Conservation (phyloP, 1,140 invertebrate species). For the Dreissena polymorpha region DNA sequence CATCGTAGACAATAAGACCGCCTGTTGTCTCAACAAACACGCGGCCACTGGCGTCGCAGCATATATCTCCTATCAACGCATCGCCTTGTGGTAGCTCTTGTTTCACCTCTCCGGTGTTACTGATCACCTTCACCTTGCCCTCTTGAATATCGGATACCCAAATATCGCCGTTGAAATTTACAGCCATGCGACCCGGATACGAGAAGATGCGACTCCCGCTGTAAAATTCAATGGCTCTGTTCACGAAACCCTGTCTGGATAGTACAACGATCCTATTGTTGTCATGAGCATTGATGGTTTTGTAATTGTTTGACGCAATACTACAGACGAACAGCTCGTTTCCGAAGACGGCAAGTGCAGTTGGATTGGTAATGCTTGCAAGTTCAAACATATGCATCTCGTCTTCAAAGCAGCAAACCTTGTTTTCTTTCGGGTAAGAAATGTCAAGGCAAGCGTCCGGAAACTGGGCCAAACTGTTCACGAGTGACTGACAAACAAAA, state of each 20-base stretch:
- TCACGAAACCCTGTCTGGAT: slow-evolving; percentile 5
- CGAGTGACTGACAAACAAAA: background rate
- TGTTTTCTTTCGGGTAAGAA: slow-evolving; percentile 15
- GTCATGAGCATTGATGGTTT: background rate
- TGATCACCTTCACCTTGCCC: background rate
- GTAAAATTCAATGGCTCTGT: slow-evolving; percentile 17
- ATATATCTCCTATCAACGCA: background rate
- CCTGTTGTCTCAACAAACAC: slow-evolving; percentile 14
- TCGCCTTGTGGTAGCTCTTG: background rate
- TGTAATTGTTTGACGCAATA: slow-evolving; percentile 3
- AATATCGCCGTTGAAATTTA: slow-evolving; percentile 5
- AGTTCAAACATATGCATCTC: slow-evolving; percentile 5
- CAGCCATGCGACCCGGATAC: slow-evolving; percentile 3
- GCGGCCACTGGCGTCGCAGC: slow-evolving; percentile 12
- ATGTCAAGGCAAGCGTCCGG: background rate
- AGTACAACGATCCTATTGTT: slow-evolving; percentile 20
- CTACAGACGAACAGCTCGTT: slow-evolving; percentile 27
- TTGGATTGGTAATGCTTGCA: slow-evolving; percentile 4
- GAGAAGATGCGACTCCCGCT: slow-evolving; percentile 7
- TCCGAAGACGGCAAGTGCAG: background rate
- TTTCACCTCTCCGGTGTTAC: background rate
- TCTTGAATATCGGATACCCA: slow-evolving; percentile 9
- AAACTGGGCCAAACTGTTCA: slow-evolving; percentile 2
- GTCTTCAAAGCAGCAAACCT: slow-evolving; percentile 4
- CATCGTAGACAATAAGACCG: slow-evolving; percentile 7